Evolutionary conservation across 2,113 vertebrate species (phyloP), one percentile per base, ranked within the genome.

Genomic region (Ictidomys tridecemlineatus): DNA sequence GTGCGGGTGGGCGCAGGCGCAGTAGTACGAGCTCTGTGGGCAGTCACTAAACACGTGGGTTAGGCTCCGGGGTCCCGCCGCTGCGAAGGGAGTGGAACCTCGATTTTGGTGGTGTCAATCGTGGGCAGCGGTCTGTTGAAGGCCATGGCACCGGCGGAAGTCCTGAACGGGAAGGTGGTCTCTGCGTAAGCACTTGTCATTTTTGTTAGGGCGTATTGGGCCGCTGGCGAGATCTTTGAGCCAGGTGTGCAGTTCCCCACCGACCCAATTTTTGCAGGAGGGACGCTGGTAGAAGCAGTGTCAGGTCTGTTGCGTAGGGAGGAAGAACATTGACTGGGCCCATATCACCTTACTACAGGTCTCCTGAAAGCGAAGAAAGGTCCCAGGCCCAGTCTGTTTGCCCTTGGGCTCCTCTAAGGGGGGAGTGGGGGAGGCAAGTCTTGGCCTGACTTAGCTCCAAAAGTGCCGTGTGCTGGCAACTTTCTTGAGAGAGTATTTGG

Each of bases 81-180:
- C 4, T 0, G 34, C 8, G 1, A 12, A 20, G 73, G 0, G 51
- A 65, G 32, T 69, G 22, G 5, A 28, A 6, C 30, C 53, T 85
- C 4, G 20, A 0, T 37, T 76, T 93, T 74, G 77, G 56, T 28
- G 30, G 61, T 77, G 28, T 76, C 8, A 45, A 30, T 72, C 80
- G 94, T 89, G 96, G 79, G 86, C 65, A 24, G 89, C 87, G 28
- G 53, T 85, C 53, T 87, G 63, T 45, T 42, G 73, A 95, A 82
- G 53, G 39, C 93, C 82, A 98, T 98, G 98, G 98, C 98, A 0
- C 98, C 99, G 8, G 99, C 99, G 45, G 97, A 98, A 97, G 82
- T 99, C 70, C 98, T 99, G 95, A 98, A 98, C 98, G 99, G 99
- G 63, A 99, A 98, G 94, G 84, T 96, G 91, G 97, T 98, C 97